Base-by-base conservation (phyloP, 2,797 vertebrate genomes). In the Enteromius paludinosus region DNA sequence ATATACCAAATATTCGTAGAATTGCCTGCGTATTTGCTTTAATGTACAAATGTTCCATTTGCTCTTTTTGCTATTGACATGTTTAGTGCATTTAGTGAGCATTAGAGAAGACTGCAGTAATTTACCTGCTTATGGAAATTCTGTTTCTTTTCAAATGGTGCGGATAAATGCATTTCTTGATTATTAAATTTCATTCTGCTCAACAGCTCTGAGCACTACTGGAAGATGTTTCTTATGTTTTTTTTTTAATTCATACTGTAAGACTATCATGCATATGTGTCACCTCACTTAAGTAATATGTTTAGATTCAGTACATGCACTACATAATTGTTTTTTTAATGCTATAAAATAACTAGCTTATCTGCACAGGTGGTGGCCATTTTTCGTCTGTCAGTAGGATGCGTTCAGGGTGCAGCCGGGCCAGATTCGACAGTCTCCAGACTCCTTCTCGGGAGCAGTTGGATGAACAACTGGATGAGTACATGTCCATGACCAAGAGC, bases 401-500 rank as follows among this genome's bases (percentile, higher is more conserved):
- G 7, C 73, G 45, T 23, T 69, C 65, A n/a, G 47, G 75, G 10
- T 73, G 88, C 0, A 90, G 91, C 3, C 87, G 91, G 82, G 91
- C 90, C 18, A 89, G 93, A 90, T 92, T 93, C 7, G 86, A 90
- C 0, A 25, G 89, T 0, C 93, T 92, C 0, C 93, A 94, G 0
- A 89, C 88, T 0, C 85, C 94, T 28, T 97, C 95, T 79, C 95
- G 93, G 88, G 95, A 95, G 85, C 93, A 96, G 91, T 92, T 97
- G 83, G 96, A 97, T 90, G 94, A 95, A 92, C 95, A 97, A 20
- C 86, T 96, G 43, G 96, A 97, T 12, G 95, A 95, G 0, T 97
- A 96, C 90, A 96, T 96, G 96, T 97, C 96, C 0, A 96, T 95
- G 86, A 96, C 94, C 0, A 96, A 96, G 88, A 95, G 95, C 83